These are phyloP conservation scores for Botia kubotai DNA, from an alignment of 2,797 vertebrate genomes.

Conservation along the genomic window DNA sequence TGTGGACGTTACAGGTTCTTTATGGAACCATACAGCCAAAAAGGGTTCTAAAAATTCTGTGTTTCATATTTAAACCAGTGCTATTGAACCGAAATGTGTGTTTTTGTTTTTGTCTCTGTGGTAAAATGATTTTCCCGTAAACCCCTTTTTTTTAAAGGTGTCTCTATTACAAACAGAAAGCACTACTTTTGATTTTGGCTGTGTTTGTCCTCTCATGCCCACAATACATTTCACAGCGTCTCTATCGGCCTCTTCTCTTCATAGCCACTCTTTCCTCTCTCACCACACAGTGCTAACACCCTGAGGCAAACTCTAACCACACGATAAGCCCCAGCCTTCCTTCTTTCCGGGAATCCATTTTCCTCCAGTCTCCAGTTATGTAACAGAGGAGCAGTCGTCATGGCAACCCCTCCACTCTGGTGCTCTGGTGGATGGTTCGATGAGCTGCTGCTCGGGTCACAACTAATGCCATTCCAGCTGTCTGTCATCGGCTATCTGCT, in stretches of 20 bases:
- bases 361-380: conserved; percentile 53
- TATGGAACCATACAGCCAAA: too few species aligned
- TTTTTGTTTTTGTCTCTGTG: not conserved
- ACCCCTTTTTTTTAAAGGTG: not conserved
- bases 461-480: conserved; percentile 58
- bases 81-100: not conserved
- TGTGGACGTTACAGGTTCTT: too few species aligned
- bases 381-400: conserved; percentile 55
- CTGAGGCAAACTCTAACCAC: conserved; percentile 33
- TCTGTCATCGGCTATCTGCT: conserved; percentile 62
- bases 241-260: not conserved
- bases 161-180: not conserved
- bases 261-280: not conserved
- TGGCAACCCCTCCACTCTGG: conserved; percentile 53
- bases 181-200: not conserved
- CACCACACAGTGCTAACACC: not conserved
- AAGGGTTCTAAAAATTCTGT: not conserved
- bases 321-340: conserved; percentile 29
- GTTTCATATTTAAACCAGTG: not conserved
- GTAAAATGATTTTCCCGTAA: not conserved
- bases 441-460: conserved; percentile 63
- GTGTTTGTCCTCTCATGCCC: not conserved
- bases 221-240: not conserved
- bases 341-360: conserved; percentile 32
- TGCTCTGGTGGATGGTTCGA: conserved; percentile 51